Evolutionary conservation across 2,888 invertebrate genomes (phyloP).

Genomic region (Synanthedon myopaeformis): DNA sequence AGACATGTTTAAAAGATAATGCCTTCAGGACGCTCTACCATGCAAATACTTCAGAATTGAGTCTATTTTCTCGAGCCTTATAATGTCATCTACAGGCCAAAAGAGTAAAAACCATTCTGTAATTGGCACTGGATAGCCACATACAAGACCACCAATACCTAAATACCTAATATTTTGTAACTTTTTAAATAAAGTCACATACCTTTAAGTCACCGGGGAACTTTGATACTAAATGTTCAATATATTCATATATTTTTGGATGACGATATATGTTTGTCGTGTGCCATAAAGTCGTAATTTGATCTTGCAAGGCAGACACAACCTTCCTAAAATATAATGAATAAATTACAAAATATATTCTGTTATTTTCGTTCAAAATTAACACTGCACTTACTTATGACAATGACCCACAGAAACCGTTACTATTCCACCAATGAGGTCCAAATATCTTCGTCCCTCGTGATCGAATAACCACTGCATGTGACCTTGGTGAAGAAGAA

Average conservation of each 20-base stretch:
- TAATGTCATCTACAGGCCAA: no score
- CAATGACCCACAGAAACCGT: conserved; percentile 98
- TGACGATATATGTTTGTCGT: conserved; percentile 93
- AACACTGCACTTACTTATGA: conserved; percentile 84
- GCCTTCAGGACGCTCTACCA: no score
- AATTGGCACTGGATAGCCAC: no score
- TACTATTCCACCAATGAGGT: conserved; percentile 96
- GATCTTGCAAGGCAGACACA: conserved; percentile 80
- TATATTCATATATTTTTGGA: conserved; percentile 91
- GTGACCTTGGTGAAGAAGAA: conserved; percentile 86
- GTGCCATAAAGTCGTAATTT: conserved; percentile 88
- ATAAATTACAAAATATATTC: not conserved
- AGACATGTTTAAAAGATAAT: no score
- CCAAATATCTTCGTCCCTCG: conserved; percentile 87
- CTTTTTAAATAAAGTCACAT: conserved; percentile 1
- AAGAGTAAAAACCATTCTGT: no score
- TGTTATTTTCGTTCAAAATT: not conserved
- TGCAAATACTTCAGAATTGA: no score
- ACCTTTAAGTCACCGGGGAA: conserved; percentile 90
- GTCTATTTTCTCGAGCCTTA: no score
- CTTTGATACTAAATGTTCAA: conserved; percentile 81
- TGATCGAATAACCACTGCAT: conserved; percentile 95
- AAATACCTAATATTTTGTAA: no score
- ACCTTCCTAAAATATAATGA: conserved; percentile 76
- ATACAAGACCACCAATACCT: no score